Conservation (phyloP, 2,797 vertebrate genomes). For the Choloepus didactylus region DNA sequence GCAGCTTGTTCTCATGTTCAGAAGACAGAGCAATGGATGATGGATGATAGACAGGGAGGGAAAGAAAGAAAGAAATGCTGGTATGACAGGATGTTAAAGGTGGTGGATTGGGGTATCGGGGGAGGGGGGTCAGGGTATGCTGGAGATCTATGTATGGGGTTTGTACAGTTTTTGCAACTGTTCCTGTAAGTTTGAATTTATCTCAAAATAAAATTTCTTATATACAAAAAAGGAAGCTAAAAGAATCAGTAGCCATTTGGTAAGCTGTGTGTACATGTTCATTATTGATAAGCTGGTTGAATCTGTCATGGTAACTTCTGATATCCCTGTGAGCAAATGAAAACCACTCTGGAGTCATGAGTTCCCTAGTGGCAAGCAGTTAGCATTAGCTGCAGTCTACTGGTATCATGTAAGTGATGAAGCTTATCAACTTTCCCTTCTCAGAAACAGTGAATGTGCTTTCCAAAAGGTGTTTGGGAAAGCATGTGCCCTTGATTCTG, state of each 20-base stretch:
- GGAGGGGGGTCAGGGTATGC: no score
- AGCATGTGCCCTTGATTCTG: background rate
- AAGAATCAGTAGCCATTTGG: constrained; percentile 1
- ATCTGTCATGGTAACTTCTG: background rate
- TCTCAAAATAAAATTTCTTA: no score
- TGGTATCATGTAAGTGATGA: background rate
- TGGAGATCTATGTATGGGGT: no score
- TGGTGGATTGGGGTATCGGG: no score
- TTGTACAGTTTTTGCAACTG: no score
- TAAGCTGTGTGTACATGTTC: background rate
- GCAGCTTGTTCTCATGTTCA: no score
- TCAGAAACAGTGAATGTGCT: background rate
- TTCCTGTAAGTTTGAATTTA: no score
- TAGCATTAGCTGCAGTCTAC: background rate
- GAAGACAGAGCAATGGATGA: no score
- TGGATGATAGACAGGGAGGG: no score
- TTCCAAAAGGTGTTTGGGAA: background rate
- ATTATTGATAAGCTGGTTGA: constrained; percentile 39
- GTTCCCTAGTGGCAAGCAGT: background rate
- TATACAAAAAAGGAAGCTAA: background rate
- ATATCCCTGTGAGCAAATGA: constrained; percentile 2
- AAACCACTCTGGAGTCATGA: background rate
- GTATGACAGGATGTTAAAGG: no score
- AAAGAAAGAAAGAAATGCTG: no score
- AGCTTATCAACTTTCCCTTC: background rate